phyloP scores from a whole-genome alignment of 2,888 invertebrate species.

The Apamea crenata region DNA sequence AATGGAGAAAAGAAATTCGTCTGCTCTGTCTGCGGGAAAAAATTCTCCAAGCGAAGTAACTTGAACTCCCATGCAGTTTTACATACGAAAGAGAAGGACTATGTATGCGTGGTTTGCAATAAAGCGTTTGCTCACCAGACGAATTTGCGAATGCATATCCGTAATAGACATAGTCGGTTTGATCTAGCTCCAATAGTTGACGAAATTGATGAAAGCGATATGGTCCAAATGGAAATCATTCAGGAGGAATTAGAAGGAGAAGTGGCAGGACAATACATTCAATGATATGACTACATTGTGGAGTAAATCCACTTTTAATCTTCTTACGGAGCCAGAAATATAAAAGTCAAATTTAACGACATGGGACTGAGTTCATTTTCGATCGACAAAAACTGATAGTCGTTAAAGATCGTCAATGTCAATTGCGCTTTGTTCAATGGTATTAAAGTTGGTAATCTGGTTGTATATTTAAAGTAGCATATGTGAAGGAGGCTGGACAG shows the following conservation, averaged over 20 bases:
- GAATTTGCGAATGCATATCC: conserved; percentile 80
- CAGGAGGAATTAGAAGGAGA: conserved; percentile 75
- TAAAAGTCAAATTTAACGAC: not conserved
- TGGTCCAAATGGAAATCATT: conserved; percentile 80
- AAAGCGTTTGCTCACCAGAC: conserved; percentile 88
- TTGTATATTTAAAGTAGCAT: not conserved
- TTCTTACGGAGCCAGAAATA: too few species aligned
- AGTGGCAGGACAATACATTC: conserved; percentile 69
- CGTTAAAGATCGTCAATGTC: not conserved
- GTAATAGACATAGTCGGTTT: conserved; percentile 74
- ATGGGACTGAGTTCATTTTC: not conserved
- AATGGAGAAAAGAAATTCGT: conserved; percentile 89
- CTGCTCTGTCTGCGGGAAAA: conserved; percentile 91
- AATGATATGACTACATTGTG: conserved; percentile 55
- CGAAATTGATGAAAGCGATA: conserved; percentile 73
- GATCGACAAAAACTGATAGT: not conserved
- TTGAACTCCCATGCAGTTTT: conserved; percentile 90
- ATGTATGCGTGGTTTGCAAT: conserved; percentile 88
- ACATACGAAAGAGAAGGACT: conserved; percentile 90
- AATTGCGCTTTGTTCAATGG: conserved; percentile 7
- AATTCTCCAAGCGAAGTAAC: conserved; percentile 91
- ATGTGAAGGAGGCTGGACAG: not conserved
- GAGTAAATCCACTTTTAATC: conserved; percentile 25
- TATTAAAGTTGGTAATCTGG: not conserved
- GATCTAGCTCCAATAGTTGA: conserved; percentile 60